Conservation (phyloP, 1,140 invertebrate species). For the Brachionus sp. region DNA sequence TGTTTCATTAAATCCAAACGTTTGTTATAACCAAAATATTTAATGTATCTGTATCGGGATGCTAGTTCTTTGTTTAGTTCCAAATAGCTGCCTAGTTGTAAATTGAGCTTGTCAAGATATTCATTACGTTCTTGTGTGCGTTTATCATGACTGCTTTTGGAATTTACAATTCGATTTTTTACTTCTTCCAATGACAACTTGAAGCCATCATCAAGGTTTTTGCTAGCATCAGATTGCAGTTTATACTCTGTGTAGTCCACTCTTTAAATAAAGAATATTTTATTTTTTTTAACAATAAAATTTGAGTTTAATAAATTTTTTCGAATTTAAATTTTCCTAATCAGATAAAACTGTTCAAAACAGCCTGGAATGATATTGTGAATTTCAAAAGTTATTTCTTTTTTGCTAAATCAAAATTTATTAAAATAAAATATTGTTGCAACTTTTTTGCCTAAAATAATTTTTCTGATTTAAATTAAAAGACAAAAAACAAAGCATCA, state of each 20-base stretch:
- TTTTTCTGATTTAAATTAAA: no score
- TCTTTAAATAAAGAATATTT: neutral
- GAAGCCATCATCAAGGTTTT: neutral
- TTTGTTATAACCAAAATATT: conserved; percentile 2
- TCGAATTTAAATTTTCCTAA: no score
- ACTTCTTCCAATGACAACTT: neutral
- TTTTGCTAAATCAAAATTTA: no score
- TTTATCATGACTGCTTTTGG: neutral
- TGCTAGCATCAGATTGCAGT: neutral
- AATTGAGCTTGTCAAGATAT: neutral
- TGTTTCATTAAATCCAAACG: neutral
- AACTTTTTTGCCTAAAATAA: no score
- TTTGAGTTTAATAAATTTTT: neutral
- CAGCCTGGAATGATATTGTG: no score
- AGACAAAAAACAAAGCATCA: no score
- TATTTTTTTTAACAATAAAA: neutral
- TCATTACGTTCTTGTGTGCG: neutral
- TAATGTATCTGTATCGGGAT: neutral
- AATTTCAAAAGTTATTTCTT: neutral
- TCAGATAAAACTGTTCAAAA: no score
- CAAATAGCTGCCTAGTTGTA: neutral
- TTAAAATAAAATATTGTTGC: no score
- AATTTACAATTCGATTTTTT: neutral
- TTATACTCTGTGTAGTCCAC: neutral
- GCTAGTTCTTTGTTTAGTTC: conserved; percentile 13